Evolutionary conservation across 2,797 vertebrate genomes (phyloP).

Genomic region (Parauchenoglanis ngamensis): DNA sequence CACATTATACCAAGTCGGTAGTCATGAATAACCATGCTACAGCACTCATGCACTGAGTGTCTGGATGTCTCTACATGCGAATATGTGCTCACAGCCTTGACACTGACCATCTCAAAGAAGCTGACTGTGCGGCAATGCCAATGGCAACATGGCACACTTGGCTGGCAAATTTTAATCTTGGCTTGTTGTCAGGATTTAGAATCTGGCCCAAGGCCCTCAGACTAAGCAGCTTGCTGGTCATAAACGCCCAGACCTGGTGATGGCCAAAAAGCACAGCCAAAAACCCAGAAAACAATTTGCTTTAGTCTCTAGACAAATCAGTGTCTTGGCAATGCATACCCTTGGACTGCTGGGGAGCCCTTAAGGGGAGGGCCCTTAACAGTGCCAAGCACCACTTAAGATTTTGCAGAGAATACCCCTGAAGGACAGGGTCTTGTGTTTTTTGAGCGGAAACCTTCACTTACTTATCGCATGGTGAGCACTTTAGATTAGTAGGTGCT

Average conservation of each 20-base stretch:
- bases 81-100: background rate
- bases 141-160: background rate
- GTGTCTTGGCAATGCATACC: background rate
- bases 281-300: background rate
- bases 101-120: background rate
- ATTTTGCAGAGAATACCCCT: background rate
- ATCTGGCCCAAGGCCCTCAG: background rate
- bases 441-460: background rate
- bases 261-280: slow-evolving; percentile 16
- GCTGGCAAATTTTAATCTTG: slow-evolving; percentile 1
- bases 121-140: background rate
- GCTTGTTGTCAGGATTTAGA: background rate
- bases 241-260: background rate
- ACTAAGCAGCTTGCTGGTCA: background rate
- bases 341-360: background rate
- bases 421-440: background rate
- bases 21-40: background rate
- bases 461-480: background rate
- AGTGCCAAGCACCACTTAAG: background rate
- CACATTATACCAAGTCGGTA: background rate
- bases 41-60: background rate
- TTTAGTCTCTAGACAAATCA: background rate
- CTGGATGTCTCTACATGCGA: background rate
- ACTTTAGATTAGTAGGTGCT: background rate
- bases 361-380: background rate